Percentiles rank a stretch among this genome's conserved stretches.
Conservation (phyloP, 1,140 invertebrate genomes). For the Capitella teleta region DNA sequence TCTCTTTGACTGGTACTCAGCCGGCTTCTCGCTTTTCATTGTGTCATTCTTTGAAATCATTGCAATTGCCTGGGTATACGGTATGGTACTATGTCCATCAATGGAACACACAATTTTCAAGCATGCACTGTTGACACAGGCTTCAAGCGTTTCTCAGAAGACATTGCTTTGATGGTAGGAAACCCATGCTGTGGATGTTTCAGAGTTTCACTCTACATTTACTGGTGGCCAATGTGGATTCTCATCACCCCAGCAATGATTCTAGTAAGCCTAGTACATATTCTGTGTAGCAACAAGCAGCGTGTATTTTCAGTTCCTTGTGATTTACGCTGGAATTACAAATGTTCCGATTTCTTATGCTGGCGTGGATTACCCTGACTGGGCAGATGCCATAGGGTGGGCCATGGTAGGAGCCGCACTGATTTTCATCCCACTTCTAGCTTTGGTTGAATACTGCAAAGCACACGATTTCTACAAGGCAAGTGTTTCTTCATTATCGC, state of each 20-base stretch:
- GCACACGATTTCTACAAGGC: not conserved
- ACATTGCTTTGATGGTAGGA: constrained; percentile 11
- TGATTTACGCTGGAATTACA: not conserved
- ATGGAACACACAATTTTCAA: not conserved
- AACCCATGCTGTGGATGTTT: constrained; percentile 3
- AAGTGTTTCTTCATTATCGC: too few relatives aligned
- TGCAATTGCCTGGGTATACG: constrained; percentile 21
- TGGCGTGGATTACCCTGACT: constrained; percentile 2
- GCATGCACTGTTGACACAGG: not conserved
- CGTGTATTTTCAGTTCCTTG: not conserved
- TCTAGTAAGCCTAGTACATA: constrained; percentile 1
- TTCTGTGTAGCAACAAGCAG: not conserved
- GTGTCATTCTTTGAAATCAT: constrained; percentile 15
- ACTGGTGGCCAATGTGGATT: constrained; percentile 7
- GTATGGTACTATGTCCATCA: constrained; percentile 4
- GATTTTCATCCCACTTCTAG: constrained; percentile 6
- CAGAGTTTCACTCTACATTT: not conserved
- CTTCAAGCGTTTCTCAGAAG: constrained; percentile 3
- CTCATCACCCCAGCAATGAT: constrained; percentile 8
- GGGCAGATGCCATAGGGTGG: constrained; percentile 9
- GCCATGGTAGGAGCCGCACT: constrained; percentile 2
- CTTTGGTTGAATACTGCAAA: constrained; percentile 3
- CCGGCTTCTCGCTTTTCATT: constrained; percentile 20
- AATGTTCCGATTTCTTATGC: not conserved
- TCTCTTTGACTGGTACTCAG: constrained; percentile 40